Evolutionary conservation across 2,888 invertebrate genomes (phyloP).

Genomic region (Aleiodes alternator): DNA sequence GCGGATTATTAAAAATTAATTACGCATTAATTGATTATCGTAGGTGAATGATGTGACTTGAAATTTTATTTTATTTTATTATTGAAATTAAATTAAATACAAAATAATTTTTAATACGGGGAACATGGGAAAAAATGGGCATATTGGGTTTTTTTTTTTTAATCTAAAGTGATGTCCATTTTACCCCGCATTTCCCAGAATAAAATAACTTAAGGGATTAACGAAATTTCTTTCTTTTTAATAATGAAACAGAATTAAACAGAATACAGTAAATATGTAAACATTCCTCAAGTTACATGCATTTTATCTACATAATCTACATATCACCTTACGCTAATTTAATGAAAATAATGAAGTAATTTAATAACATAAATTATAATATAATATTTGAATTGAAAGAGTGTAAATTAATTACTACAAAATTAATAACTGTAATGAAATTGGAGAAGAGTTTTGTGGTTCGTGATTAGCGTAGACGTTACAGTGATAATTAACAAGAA

Average conservation of each 20-base stretch:
- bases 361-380: slow-evolving; percentile 19
- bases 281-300: slow-evolving; percentile 40
- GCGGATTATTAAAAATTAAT: no score
- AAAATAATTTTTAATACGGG: not conserved
- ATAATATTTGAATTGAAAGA: not conserved
- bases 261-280: slow-evolving; percentile 32
- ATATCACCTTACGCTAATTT: slow-evolving; percentile 36
- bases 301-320: slow-evolving; percentile 21
- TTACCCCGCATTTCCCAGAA: not conserved
- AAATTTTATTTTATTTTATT: no score
- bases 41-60: not conserved
- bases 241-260: slow-evolving; percentile 36
- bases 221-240: slow-evolving; percentile 15
- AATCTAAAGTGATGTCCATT: not conserved
- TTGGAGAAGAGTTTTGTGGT: not conserved
- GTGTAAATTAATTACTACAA: not conserved
- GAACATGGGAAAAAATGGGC: no score
- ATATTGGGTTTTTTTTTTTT: no score
- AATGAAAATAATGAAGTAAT: slow-evolving; percentile 44
- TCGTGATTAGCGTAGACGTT: not conserved
- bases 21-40: slow-evolving; percentile 9
- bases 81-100: no score
- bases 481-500: slow-evolving; percentile 9
- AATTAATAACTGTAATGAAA: no score
- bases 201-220: slow-evolving; percentile 17